Percentiles rank a stretch among this genome's conserved stretches.
Evolutionary conservation across 2,113 vertebrate genomes (phyloP).

Genomic region (Tauraco erythrolophus): DNA sequence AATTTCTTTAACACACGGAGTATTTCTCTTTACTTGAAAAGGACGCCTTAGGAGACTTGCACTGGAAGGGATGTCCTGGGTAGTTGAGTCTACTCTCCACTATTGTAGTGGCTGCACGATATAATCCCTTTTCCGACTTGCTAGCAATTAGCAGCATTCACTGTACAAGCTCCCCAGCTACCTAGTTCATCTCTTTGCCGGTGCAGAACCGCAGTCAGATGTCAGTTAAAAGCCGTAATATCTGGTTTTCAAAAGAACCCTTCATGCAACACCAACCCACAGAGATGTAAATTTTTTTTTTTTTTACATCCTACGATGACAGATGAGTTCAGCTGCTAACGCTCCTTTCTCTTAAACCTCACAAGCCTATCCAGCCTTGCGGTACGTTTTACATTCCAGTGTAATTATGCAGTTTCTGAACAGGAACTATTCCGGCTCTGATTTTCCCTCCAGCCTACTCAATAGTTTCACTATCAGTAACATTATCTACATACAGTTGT

Average conservation of each 20-base stretch:
- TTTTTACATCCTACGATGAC: background rate
- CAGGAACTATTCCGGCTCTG: background rate
- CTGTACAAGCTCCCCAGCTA: background rate
- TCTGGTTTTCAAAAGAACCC: constrained; percentile 4
- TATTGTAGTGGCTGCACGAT: background rate
- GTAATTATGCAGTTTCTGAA: background rate
- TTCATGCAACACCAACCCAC: background rate
- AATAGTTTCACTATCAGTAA: background rate
- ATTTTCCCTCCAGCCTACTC: background rate
- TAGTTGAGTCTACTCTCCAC: background rate
- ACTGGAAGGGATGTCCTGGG: background rate
- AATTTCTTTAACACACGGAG: background rate
- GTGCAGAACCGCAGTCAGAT: background rate
- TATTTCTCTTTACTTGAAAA: background rate
- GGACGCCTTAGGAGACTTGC: background rate
- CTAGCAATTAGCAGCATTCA: constrained; percentile 14
- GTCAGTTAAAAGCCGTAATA: background rate
- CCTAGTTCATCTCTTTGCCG: background rate
- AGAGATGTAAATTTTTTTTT: background rate
- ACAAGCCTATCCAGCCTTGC: background rate
- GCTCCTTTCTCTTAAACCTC: background rate
- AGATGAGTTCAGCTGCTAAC: background rate
- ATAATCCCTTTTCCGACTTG: background rate
- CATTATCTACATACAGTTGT: background rate
- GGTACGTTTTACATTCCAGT: background rate